Base-by-base conservation (phyloP, 2,797 vertebrate genomes). In the Molothrus aeneus region DNA sequence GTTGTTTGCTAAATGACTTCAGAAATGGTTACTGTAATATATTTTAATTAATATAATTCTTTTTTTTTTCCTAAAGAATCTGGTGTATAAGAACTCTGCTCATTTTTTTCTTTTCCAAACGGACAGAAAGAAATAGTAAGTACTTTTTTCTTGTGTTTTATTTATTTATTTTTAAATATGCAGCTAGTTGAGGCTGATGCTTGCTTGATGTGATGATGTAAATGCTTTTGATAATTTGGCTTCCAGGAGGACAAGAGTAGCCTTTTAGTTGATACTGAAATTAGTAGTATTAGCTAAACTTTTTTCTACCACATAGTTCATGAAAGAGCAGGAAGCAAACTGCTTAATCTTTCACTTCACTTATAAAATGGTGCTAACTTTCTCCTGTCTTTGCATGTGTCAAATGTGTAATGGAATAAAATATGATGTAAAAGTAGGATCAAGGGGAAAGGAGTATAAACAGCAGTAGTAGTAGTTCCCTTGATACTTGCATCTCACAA, bases 51-150 rank as follows among this genome's bases (percentile, higher is more conserved):
- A 92, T 96, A 3, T 86, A 95, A 89, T 81, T 97, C 63, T 93
- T 91, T 64, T 96, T 60, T 50, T 31, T 50, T 31, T 53, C 95
- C 45, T 92, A 24, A 96, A 99, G 99, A 97, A 98, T 99, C 86
- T 99, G 99, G 99, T 96, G 98, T 88, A 97, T 99, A 96, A 98
- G 99, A 96, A 99, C 98, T 95, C 90, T 99, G 72, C 98, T 99
- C 90, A 99, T 99, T 94, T 96, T 98, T 86, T 97, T 99, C 96
- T 99, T 99, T 98, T 98, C 98, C 94, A 98, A 98, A 97, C 98
- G 99, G 97, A 99, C 98, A 69, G 98, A 99, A 98, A 99, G 97
- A 97, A 99, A 99, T 96, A 98, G 99, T 99, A 98, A 98, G 99
- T 98, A 86, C 85, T 61, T 77, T 90, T 51, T 26, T 11, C 20